Base-by-base conservation (phyloP, 2,797 vertebrate species). In the Chloroceryle amazona region DNA sequence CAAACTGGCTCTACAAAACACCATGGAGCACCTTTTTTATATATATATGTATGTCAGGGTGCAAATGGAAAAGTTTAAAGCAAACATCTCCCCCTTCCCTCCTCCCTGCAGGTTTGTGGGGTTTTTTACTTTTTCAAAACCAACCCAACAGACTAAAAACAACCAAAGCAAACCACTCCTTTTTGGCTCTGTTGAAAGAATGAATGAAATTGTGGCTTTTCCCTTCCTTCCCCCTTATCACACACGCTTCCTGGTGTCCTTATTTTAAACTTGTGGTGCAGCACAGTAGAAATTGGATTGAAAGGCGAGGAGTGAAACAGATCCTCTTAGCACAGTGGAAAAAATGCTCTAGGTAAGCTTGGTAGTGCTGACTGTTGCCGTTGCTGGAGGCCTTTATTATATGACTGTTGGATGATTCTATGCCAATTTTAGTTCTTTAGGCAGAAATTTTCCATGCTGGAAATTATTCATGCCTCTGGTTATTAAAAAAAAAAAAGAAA, bases 401-500 rank as follows among this genome's bases (percentile, higher is more conserved):
- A 81, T 96, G 90, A 94, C 81, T 92, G 46, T 52, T 81, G 84
- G 63, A 82, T 90, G 92, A 93, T 81, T 96, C 73, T 37, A 6
- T 66, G 93, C 94, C 96, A 96, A 29, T 93, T 96, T 97, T 96
- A 96, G 96, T 76, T 94, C 93, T 96, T 96, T 28, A 94, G 95
- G 96, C 93, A 94, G 91, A 90, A 70, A n/a, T 91, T 91, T 96
- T 97, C 95, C 95, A 1, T 95, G 51, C 89, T 95, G 95, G 85
- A 90, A 95, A 94, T 95, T 81, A 95, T 94, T 96, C 62, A 55
- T 89, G 76, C 76, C 63, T 89, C 83, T 11, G 31, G 82, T 86
- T 96, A 72, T 86, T 61, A 44, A 6, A 21, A 76, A 78, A 51
- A 39, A 37, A 67, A 17, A 31, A 55, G n/a, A n/a, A 31, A 31